These are phyloP conservation scores for Polyodon spathula DNA, from an alignment of 2,113 vertebrate species.

Conservation along the genomic window DNA sequence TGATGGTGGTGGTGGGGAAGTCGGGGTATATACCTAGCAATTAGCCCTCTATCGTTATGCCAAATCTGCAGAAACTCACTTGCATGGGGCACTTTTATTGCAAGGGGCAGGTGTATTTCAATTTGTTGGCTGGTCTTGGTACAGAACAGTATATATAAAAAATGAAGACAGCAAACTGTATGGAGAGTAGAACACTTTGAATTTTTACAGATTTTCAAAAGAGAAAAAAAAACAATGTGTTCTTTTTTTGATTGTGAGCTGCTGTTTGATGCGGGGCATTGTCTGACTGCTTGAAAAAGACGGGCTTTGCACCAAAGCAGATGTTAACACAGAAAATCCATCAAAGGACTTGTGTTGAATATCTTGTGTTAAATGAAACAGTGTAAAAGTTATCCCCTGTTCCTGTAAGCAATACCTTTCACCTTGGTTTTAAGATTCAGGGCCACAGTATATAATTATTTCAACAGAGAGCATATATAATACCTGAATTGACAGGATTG, in stretches of 20 bases:
- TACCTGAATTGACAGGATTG: conserved; percentile 47
- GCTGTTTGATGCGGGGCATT: conserved; percentile 34
- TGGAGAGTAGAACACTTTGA: too few species aligned
- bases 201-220: not conserved
- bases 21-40: too few species aligned
- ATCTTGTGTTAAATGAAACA: conserved; percentile 20
- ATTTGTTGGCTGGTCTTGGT: too few species aligned
- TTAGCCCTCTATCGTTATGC: too few species aligned
- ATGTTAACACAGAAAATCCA: conserved; percentile 23
- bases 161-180: too few species aligned
- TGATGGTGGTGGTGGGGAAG: too few species aligned
- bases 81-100: too few species aligned
- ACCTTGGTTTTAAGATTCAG: conserved; percentile 9
- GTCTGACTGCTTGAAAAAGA: conserved; percentile 27
- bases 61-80: too few species aligned
- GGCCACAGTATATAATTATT: conserved; percentile 36
- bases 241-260: conserved; percentile 37
- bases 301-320: conserved; percentile 31
- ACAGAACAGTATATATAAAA: too few species aligned
- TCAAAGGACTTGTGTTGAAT: conserved; percentile 22
- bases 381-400: not conserved
- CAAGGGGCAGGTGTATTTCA: too few species aligned
- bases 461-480: conserved; percentile 33
- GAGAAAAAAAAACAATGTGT: conserved; percentile 44
- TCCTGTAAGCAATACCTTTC: too few species aligned